These are phyloP conservation scores for Cheilosia pagana DNA, from an alignment of 2,888 invertebrate species.

Conservation along the genomic window DNA sequence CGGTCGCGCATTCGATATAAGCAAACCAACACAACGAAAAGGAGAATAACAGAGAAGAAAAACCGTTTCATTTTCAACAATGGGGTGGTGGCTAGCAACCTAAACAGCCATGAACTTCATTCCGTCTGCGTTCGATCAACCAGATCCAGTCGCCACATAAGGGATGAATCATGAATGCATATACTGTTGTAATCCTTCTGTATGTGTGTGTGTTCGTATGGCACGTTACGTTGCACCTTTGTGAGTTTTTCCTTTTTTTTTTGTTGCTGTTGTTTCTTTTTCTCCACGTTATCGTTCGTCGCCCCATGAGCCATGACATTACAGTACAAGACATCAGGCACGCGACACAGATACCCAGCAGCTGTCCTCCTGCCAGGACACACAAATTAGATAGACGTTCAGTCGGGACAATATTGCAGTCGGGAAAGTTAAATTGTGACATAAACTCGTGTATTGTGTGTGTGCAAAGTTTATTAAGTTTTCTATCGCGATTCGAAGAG, in stretches of 20 bases:
- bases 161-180: constrained; percentile 82
- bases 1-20: constrained; percentile 1
- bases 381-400: constrained; percentile 77
- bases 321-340: constrained; percentile 86
- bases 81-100: constrained; percentile 76
- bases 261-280: constrained; percentile 80
- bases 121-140: constrained; percentile 45
- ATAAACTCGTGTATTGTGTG: neutral
- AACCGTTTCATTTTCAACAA: constrained; percentile 61
- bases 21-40: constrained; percentile 58
- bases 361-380: constrained; percentile 85
- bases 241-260: constrained; percentile 84
- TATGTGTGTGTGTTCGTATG: constrained; percentile 52
- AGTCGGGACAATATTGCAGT: constrained; percentile 54
- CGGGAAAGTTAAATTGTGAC: constrained; percentile 45
- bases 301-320: constrained; percentile 85
- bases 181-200: constrained; percentile 38
- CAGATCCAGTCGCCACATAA: constrained; percentile 77
- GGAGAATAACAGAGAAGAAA: constrained; percentile 51
- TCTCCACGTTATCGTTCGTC: constrained; percentile 79
- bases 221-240: constrained; percentile 83
- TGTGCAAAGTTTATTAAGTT: neutral
- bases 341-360: constrained; percentile 87
- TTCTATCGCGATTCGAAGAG: neutral
- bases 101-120: constrained; percentile 62